Evolutionary conservation across 2,888 invertebrate species (phyloP).

Genomic region (Ectemnius cavifrons): DNA sequence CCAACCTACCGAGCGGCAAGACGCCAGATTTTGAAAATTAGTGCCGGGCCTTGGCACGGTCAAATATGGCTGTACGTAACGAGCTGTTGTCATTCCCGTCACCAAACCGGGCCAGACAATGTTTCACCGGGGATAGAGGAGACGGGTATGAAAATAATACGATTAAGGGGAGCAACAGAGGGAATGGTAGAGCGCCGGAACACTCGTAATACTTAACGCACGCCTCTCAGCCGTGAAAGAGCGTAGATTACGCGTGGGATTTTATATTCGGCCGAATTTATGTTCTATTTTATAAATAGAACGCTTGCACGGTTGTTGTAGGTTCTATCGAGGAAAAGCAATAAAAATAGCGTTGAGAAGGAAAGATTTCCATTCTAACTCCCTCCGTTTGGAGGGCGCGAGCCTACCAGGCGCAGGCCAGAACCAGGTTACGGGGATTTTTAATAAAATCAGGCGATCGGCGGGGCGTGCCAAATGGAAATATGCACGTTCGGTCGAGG

Average conservation of each 20-base stretch:
- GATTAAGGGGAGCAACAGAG: not conserved
- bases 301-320: too few relatives aligned
- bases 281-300: not conserved
- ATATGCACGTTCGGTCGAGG: conserved; percentile 68
- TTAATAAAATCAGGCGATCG: conserved; percentile 66
- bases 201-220: not conserved
- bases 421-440: conserved; percentile 63
- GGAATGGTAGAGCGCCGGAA: not conserved
- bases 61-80: conserved; percentile 51
- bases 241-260: not conserved
- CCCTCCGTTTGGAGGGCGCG: too few relatives aligned
- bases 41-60: conserved; percentile 33
- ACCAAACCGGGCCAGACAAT: conserved; percentile 38
- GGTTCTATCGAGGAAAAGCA: conserved; percentile 15
- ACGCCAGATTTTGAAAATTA: conserved; percentile 46
- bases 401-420: not conserved
- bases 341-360: conserved; percentile 24
- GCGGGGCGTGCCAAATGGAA: conserved; percentile 66
- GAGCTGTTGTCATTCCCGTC: conserved; percentile 55
- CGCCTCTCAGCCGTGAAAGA: not conserved
- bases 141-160: not conserved
- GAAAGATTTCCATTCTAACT: conserved; percentile 39
- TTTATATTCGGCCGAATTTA: not conserved
- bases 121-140: conserved; percentile 14
- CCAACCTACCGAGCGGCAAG: conserved; percentile 35